phyloP scores from a whole-genome alignment of 2,888 invertebrate genomes.

The Oscheius sp. region DNA sequence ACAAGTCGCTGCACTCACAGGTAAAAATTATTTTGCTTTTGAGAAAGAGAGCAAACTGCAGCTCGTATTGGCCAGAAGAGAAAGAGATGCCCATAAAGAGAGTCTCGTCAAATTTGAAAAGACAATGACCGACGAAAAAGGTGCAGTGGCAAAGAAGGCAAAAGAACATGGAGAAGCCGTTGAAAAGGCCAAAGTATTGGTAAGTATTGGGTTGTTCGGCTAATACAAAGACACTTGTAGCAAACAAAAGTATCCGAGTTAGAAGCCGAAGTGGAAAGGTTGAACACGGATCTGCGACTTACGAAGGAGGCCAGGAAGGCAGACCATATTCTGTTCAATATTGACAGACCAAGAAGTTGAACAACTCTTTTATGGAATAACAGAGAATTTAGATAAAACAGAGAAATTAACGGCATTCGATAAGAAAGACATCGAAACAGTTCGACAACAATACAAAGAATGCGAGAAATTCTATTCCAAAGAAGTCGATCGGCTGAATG shows the following conservation, averaged over 20 bases:
- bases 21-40: no score
- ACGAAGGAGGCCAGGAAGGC: constrained; percentile 68
- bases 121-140: constrained; percentile 60
- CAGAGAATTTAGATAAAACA: constrained; percentile 43
- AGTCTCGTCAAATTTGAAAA: constrained; percentile 59
- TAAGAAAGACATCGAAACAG: constrained; percentile 59
- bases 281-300: constrained; percentile 65
- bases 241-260: constrained; percentile 81
- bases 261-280: constrained; percentile 83
- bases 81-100: constrained; percentile 70
- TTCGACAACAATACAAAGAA: constrained; percentile 70
- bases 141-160: constrained; percentile 49
- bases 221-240: constrained; percentile 12
- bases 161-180: constrained; percentile 47
- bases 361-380: not conserved
- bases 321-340: constrained; percentile 67
- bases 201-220: constrained; percentile 36
- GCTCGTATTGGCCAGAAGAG: constrained; percentile 68
- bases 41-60: no score
- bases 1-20: constrained; percentile 71
- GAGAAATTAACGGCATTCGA: constrained; percentile 65
- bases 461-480: constrained; percentile 70
- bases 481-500: constrained; percentile 68
- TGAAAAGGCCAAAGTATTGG: constrained; percentile 53
- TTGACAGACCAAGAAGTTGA: constrained; percentile 50